These are phyloP conservation scores for Rhincodon typus DNA, from an alignment of 2,797 vertebrate species.

Conservation along the genomic window DNA sequence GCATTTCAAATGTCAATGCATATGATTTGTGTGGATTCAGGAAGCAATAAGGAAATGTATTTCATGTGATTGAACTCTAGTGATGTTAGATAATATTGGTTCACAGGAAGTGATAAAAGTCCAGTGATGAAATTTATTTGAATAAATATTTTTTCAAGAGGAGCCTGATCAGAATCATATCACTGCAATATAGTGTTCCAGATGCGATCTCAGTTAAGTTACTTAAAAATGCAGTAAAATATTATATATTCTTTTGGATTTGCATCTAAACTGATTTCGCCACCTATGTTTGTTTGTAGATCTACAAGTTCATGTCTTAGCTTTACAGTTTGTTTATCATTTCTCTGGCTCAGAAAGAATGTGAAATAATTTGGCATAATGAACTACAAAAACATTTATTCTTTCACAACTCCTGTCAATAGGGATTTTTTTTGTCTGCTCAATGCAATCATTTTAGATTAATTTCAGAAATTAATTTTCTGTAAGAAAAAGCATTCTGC, in stretches of 20 bases:
- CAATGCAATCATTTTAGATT: neutral
- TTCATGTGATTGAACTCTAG: neutral
- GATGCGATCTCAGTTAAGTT: neutral
- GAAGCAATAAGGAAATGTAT: conserved; percentile 26
- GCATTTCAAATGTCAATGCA: neutral
- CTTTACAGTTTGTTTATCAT: neutral
- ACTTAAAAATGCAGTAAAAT: neutral
- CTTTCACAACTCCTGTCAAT: neutral
- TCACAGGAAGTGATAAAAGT: neutral
- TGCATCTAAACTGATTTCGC: neutral
- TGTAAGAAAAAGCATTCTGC: neutral
- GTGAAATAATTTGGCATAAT: neutral
- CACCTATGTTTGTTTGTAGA: neutral
- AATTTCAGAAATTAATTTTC: neutral
- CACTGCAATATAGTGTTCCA: neutral
- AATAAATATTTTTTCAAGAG: neutral
- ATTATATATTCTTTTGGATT: neutral
- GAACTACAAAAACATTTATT: neutral
- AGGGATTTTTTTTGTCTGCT: neutral
- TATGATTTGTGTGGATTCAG: neutral
- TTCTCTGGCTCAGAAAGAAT: neutral
- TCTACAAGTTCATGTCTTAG: neutral
- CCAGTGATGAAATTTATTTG: neutral
- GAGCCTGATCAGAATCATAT: neutral
- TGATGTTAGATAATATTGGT: neutral